A percentile compares a stretch with the other conserved stretches of the same genome.
phyloP scores from a whole-genome alignment of 2,888 invertebrate genomes.

The Drosophila emarginata region DNA sequence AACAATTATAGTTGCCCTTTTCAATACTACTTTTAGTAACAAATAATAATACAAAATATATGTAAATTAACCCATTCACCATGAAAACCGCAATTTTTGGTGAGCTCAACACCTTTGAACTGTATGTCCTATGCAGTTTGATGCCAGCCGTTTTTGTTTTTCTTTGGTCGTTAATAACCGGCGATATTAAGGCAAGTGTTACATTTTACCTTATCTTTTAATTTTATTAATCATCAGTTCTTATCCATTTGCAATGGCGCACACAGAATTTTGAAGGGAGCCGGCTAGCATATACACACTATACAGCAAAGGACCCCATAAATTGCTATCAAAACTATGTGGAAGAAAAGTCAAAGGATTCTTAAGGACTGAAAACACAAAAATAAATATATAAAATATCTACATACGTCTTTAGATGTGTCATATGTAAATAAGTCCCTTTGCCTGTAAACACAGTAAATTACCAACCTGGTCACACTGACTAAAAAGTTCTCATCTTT shows the following conservation, averaged over 20 bases:
- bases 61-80: constrained; percentile 20
- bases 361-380: constrained; percentile 2
- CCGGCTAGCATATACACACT: constrained; percentile 58
- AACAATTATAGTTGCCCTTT: background rate
- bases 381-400: constrained; percentile 8
- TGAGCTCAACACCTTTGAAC: constrained; percentile 63
- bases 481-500: constrained; percentile 11
- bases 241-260: background rate
- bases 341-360: constrained; percentile 42
- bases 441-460: background rate
- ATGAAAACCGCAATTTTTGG: constrained; percentile 64
- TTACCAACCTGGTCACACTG: constrained; percentile 26
- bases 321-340: constrained; percentile 79
- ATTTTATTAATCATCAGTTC: constrained; percentile 15
- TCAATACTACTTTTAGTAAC: background rate
- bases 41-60: background rate
- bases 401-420: background rate
- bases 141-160: constrained; percentile 78
- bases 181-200: constrained; percentile 69
- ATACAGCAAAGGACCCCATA: constrained; percentile 74
- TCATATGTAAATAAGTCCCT: background rate
- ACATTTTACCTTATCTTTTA: background rate
- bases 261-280: constrained; percentile 77
- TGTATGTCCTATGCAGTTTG: constrained; percentile 65
- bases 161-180: constrained; percentile 76